These are phyloP conservation scores for Leucoraja erinaceus DNA, from an alignment of 2,113 vertebrate genomes.

Conservation along the genomic window DNA sequence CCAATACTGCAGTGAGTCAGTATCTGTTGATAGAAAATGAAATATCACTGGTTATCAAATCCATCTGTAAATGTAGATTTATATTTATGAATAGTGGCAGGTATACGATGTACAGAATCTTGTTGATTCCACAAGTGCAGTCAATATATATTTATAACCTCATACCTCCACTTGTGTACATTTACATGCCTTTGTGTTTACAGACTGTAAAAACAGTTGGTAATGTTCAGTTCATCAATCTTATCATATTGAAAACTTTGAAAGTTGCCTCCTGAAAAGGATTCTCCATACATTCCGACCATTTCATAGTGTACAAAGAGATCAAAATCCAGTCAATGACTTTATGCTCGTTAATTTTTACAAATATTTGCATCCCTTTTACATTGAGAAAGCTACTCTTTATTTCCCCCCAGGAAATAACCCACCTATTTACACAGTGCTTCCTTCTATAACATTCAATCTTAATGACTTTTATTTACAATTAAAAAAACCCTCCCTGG, in stretches of 20 bases:
- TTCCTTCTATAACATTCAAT: not conserved
- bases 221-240: not conserved
- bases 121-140: not conserved
- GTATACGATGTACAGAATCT: not conserved
- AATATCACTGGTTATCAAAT: conserved; percentile 46
- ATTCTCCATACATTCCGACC: not conserved
- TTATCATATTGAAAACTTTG: not conserved
- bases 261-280: not conserved
- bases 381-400: not conserved
- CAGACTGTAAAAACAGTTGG: not conserved
- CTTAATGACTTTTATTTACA: not conserved
- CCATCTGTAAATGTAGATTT: not conserved
- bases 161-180: not conserved
- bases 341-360: not conserved
- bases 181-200: not conserved
- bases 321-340: not conserved
- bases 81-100: not conserved
- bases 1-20: conserved; percentile 73
- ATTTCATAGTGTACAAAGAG: too few species aligned
- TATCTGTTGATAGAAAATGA: conserved; percentile 52
- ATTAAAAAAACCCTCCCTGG: not conserved
- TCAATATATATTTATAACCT: not conserved
- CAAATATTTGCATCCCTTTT: not conserved
- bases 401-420: not conserved
- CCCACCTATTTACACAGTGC: not conserved